A percentile compares a stretch with the other conserved stretches of the same genome.
phyloP scores from a whole-genome alignment of 2,888 invertebrate genomes.

The Norana najaformis region DNA sequence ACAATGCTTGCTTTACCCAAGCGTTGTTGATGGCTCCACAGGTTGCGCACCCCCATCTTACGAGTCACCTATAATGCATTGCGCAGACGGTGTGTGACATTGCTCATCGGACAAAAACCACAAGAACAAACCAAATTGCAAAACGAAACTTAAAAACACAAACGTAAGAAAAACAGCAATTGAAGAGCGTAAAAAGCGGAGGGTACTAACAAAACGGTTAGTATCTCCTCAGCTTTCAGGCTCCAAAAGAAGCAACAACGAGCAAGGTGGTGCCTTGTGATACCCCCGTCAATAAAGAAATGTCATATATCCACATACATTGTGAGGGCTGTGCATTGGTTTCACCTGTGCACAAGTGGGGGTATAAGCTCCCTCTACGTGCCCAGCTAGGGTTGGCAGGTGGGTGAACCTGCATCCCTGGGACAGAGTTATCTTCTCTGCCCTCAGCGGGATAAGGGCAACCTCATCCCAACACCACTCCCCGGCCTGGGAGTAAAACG shows the following conservation, averaged over 20 bases:
- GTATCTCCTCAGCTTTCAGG: too few species aligned
- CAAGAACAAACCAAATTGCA: background rate
- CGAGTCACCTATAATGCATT: too few species aligned
- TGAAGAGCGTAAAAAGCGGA: too few species aligned
- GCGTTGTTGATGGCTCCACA: too few species aligned
- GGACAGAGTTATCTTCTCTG: constrained; percentile 13
- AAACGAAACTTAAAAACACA: background rate
- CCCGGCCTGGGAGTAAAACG: background rate
- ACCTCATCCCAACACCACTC: constrained; percentile 13
- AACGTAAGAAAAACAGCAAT: background rate
- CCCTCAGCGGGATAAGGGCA: background rate
- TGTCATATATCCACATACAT: background rate
- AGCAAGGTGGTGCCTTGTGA: constrained; percentile 1
- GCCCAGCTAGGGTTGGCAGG: background rate
- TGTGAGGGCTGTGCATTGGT: background rate
- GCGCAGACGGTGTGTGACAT: too few species aligned
- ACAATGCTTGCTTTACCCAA: too few species aligned
- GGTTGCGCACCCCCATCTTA: too few species aligned
- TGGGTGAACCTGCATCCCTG: constrained; percentile 1
- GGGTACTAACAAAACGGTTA: too few species aligned
- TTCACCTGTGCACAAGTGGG: background rate
- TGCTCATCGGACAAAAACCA: too few species aligned
- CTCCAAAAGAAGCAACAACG: background rate
- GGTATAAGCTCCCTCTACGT: background rate
- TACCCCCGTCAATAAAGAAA: background rate